Evolutionary conservation across 2,888 invertebrate species (phyloP).

Genomic region (Oligia latruncula): DNA sequence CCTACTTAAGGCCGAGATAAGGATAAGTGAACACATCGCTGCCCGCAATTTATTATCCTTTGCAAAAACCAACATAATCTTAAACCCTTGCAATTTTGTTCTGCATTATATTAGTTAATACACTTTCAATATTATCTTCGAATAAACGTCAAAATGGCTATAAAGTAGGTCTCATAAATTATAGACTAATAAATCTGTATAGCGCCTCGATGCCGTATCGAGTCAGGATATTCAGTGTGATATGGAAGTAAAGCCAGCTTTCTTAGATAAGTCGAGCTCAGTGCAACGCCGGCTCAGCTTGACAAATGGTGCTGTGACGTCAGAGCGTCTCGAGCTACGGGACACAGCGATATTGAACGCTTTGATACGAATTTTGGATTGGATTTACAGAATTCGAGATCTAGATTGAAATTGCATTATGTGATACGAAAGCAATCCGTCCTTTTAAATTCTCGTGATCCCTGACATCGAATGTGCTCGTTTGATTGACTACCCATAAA

Average conservation of each 20-base stretch:
- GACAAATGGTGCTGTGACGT: constrained; percentile 86
- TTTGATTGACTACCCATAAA: constrained; percentile 17
- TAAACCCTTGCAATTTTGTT: constrained; percentile 44
- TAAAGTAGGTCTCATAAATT: constrained; percentile 69
- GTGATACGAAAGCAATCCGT: constrained; percentile 6
- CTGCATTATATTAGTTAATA: constrained; percentile 59
- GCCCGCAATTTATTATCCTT: constrained; percentile 39
- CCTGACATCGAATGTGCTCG: neutral
- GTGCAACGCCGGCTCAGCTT: constrained; percentile 81
- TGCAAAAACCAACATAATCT: constrained; percentile 45
- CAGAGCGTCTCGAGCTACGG: constrained; percentile 66
- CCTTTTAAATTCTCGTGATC: neutral
- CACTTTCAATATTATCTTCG: constrained; percentile 64
- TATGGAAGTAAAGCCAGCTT: constrained; percentile 80
- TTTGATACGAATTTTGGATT: constrained; percentile 50
- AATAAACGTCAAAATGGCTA: constrained; percentile 66
- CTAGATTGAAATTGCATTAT: constrained; percentile 6
- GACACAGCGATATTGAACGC: constrained; percentile 61
- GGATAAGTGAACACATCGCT: constrained; percentile 49
- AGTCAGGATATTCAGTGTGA: constrained; percentile 80
- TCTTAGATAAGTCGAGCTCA: constrained; percentile 84
- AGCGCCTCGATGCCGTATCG: constrained; percentile 75
- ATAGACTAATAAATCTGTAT: constrained; percentile 74
- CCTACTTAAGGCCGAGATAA: constrained; percentile 52
- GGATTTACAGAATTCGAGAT: constrained; percentile 28